Conservation (phyloP, 2,113 vertebrate genomes). For the Suricata suricatta region DNA sequence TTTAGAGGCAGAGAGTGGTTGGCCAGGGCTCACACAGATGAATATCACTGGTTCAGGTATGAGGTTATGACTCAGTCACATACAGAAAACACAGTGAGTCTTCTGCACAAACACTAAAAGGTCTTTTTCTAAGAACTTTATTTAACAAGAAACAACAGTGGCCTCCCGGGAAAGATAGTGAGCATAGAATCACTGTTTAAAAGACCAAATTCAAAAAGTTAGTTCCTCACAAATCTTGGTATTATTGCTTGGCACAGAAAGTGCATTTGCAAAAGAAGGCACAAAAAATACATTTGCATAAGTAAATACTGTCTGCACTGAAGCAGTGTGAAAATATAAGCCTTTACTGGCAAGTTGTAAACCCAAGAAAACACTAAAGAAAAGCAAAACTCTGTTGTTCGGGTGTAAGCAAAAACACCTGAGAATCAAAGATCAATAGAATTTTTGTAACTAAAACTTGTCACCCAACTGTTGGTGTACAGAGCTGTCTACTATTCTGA, state of each 20-base stretch:
- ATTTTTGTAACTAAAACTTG: slow-evolving; percentile 6
- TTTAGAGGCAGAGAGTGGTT: neutral
- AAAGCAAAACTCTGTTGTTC: neutral
- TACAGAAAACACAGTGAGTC: neutral
- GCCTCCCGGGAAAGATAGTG: neutral
- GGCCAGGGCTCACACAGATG: neutral
- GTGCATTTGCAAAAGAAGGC: slow-evolving; percentile 21
- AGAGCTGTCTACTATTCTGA: neutral
- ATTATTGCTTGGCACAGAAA: slow-evolving; percentile 19
- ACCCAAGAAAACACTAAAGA: slow-evolving; percentile 39
- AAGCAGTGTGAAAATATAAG: slow-evolving; percentile 46
- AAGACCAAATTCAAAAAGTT: slow-evolving; percentile 49
- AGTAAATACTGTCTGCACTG: slow-evolving; percentile 25
- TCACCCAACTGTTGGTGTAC: neutral
- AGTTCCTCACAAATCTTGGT: slow-evolving; percentile 25
- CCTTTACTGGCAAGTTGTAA: neutral
- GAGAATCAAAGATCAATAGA: slow-evolving; percentile 35
- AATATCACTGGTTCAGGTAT: slow-evolving; percentile 23
- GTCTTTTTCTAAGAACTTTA: neutral
- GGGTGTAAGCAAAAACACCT: slow-evolving; percentile 45
- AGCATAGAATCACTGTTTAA: neutral
- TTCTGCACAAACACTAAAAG: neutral
- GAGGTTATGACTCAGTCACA: neutral
- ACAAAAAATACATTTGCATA: slow-evolving; percentile 1
- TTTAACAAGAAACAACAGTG: neutral